Evolutionary conservation across 2,888 invertebrate species (phyloP), one percentile per base, ranked within the genome.

Genomic region (Rhaphigaster nebulosa): DNA sequence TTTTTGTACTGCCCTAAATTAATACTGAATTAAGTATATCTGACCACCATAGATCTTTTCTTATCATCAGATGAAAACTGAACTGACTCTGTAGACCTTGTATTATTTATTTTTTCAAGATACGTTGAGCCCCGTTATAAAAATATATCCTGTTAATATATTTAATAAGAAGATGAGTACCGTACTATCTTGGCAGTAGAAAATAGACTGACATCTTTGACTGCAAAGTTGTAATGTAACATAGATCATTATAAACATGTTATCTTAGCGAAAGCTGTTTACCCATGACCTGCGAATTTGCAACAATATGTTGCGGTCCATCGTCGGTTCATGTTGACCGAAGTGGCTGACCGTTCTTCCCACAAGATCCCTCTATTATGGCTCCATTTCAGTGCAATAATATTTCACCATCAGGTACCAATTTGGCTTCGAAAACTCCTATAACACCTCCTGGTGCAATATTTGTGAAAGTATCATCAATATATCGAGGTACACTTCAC

Each of bases 281-380:
- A 76, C 70, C 38, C 34, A 38, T 76, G 70, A 76, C 70, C 70
- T 38, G 70, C 20, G 70, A 8, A 76, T 76, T 76, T 38, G 23
- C 29, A n/a, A 65, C 6, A 29, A 1, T 29, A 65, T 20, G 1
- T 23, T 76, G 70, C 70, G 70, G 34, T 76, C 38, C 70, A 1
- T 20, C 34, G 20, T 76, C 6, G 34, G 1, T 8, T 38, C 0
- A 38, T 76, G 70, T 76, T 76, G 70, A 76, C 70, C 38, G 38
- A 38, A 76, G 34, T 76, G 70, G 70, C 70, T 76, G 70, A 76
- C 70, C 70, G 38, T 38, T 76, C 70, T 76, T 76, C 70, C 70
- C 70, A 76, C 65, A 65, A 18, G 65, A 65, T 29, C 65, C 26
- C 15, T 65, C 65, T 29, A 29, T 65, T 15, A 65, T 65, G 29